Base-by-base conservation (phyloP, 2,797 vertebrate species). In the Argya squamiceps region DNA sequence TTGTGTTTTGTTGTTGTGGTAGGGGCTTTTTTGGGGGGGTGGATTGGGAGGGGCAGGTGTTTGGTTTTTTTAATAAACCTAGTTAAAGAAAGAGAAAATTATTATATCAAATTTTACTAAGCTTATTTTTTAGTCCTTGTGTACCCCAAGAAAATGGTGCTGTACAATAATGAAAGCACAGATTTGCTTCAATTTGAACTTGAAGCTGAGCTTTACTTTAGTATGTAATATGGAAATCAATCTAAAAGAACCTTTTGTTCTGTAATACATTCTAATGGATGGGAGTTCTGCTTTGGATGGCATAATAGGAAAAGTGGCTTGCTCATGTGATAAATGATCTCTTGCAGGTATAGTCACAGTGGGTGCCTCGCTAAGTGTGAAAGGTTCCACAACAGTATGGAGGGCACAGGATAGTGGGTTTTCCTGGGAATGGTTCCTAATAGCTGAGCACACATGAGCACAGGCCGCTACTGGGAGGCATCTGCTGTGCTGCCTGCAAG, bases 21-120 rank as follows among this genome's bases (percentile, higher is more conserved):
- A 12, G 8, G 7, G 12, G 4, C 11, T 11, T 65, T 71, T 27
- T 12, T 27, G 3, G 7, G 1, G 15, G 1, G 4, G n/a, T n/a
- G 16, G 9, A 0, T 3, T 12, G 13, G 24, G 7, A 26, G 29
- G 23, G 19, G 4, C 19, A 60, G 4, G 7, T 26, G 32, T n/a
- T 10, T 30, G 7, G 15, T 55, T 44, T 88, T 39, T 88, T 53
- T 37, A 37, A 27, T 80, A 78, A 49, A 4, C 8, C 37, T 34
- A 46, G 8, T 64, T 81, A 22, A 37, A 92, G 77, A 65, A 23
- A 46, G 22, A 68, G 15, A 62, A 82, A 87, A 44, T 15, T 21
- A 1, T 65, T 55, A 8, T 50, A 27, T 34, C 21, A 23, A 7
- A 37, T 75, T 89, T 79, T 73, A 37, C 32, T 58, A 3, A 49